Conservation (phyloP, 2,113 vertebrate species). For the Mola mola region DNA sequence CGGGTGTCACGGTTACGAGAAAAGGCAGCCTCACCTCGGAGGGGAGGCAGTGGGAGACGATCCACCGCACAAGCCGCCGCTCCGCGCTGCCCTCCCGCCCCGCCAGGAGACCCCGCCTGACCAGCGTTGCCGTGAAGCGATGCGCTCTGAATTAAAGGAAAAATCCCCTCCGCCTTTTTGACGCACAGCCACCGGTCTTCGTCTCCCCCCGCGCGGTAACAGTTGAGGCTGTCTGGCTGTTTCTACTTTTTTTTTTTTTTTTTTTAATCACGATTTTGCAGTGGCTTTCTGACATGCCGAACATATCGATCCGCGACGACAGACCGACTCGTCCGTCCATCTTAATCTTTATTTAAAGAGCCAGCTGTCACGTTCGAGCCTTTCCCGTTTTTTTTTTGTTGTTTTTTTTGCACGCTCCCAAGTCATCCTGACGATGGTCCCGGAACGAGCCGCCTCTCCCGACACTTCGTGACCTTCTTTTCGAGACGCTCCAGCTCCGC, state of each 20-base stretch:
- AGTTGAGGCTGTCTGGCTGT: conserved; percentile 65
- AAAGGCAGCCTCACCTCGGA: conserved; percentile 50
- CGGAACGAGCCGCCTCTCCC: conserved; percentile 64
- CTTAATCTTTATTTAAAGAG: conserved; percentile 35
- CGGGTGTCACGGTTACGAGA: conserved; percentile 34
- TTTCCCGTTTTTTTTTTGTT: conserved; percentile 33
- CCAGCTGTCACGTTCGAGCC: conserved; percentile 46
- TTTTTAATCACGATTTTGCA: conserved; percentile 72
- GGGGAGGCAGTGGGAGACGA: conserved; percentile 62
- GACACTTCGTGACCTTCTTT: conserved; percentile 53
- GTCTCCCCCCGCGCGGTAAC: conserved; percentile 27
- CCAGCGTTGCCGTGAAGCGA: conserved; percentile 78
- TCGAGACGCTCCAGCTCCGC: conserved; percentile 41
- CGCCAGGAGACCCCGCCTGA: conserved; percentile 71
- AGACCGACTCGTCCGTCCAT: conserved; percentile 51
- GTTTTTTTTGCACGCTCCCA: conserved; percentile 49
- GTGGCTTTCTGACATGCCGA: conserved; percentile 46
- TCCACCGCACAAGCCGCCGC: conserved; percentile 59
- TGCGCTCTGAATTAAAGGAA: conserved; percentile 69
- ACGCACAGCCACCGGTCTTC: conserved; percentile 48
- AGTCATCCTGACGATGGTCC: conserved; percentile 74
- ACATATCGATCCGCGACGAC: conserved; percentile 47
- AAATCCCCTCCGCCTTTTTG: conserved; percentile 54
- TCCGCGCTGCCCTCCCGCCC: conserved; percentile 68
- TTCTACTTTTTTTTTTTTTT: conserved; percentile 73